Evolutionary conservation across 2,888 invertebrate genomes (phyloP).

Genomic region (Encarsia formosa): DNA sequence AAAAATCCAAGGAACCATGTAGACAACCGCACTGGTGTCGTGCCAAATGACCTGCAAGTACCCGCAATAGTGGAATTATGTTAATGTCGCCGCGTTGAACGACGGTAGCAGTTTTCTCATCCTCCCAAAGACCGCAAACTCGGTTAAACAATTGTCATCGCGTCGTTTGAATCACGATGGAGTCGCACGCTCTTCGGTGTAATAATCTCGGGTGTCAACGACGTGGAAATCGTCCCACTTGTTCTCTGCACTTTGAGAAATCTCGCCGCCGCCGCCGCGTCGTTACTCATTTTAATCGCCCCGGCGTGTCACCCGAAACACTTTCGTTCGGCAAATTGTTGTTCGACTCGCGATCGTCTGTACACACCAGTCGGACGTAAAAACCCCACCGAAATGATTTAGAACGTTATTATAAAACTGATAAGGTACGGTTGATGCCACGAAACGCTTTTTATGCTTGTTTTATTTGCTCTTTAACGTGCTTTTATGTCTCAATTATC

Average conservation of each 20-base stretch:
- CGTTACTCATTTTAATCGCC: conserved; percentile 19
- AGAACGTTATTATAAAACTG: too few species aligned
- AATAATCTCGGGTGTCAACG: conserved; percentile 16
- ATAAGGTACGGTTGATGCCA: too few species aligned
- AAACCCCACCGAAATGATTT: too few species aligned
- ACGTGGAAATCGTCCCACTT: conserved; percentile 25
- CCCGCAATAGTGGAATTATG: conserved; percentile 24
- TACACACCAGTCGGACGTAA: too few species aligned
- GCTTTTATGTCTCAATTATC: conserved; percentile 7
- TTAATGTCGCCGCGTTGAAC: conserved; percentile 11
- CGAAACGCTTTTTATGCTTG: too few species aligned
- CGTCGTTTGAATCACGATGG: conserved; percentile 24
- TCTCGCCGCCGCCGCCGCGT: background rate
- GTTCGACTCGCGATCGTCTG: conserved; percentile 9
- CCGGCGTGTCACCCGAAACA: conserved; percentile 14
- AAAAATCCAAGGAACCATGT: too few species aligned
- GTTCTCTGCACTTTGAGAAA: conserved; percentile 3
- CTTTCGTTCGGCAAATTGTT: conserved; percentile 12
- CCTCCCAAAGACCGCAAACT: conserved; percentile 7
- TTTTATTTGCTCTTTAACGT: conserved; percentile 12
- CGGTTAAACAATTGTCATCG: conserved; percentile 12
- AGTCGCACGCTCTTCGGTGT: background rate
- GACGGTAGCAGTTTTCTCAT: background rate
- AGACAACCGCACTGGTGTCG: too few species aligned
- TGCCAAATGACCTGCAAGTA: too few species aligned